Evolutionary conservation across 1,140 invertebrate genomes (phyloP), one percentile per base, ranked within the genome.

Genomic region (Spodoptera frugiperda): DNA sequence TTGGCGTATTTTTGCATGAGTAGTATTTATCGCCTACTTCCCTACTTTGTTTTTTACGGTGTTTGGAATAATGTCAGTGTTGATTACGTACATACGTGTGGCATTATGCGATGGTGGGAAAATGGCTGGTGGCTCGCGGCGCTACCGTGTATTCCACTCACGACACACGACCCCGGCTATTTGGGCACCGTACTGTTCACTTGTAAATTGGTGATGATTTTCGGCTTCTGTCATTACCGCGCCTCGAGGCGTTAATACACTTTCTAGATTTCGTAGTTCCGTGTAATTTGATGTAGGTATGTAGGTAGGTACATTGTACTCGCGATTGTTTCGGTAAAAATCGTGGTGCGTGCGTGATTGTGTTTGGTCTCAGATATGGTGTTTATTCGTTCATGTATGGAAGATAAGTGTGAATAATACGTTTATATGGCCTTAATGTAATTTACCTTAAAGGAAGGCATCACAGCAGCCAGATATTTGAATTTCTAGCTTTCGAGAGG

Each of bases 101-200:
- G 57, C 68, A 73, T 78, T 79, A 83, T 76, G 53, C 25, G 15
- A 75, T 79, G 85, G 90, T 93, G 91, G 90, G 91, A 93, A 93
- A 88, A 78, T 19, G 72, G 67, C 82, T 74, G 82, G 65, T 85
- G 80, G 89, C 88, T 91, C 82, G 90, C 82, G 91, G 89, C 87
- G 85, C 89, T 88, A 87, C 88, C 85, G 87, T 86, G 88, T 82
- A 82, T 87, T 89, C 84, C 87, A 87, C 88, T 91, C 91, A 92
- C 90, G 90, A 91, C 79, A 85, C 85, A 81, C 85, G 82, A 81
- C 78, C 72, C 76, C 71, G 76, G 67, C 88, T 84, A 88, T 90
- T 92, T 90, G 87, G 74, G 85, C 84, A 87, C 81, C 80, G 83
- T 85, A 84, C 82, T 84, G 77, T 88, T 80, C 74, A 82, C 80